These are phyloP conservation scores for Melierax canorus DNA, from an alignment of 2,113 vertebrate species.

Conservation along the genomic window DNA sequence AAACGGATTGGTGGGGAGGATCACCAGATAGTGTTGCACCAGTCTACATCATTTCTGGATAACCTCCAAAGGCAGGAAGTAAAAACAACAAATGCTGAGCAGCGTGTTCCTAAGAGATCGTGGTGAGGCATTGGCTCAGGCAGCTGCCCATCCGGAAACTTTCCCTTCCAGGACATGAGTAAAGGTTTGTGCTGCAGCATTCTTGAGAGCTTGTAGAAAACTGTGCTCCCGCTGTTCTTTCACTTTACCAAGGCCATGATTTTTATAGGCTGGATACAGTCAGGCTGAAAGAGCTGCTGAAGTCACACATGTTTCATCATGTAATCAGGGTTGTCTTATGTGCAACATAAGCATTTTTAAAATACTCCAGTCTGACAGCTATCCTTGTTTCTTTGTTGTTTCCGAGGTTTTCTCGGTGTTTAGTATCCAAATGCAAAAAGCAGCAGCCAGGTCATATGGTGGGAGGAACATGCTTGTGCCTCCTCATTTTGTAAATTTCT, in stretches of 20 bases:
- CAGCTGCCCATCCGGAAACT: not conserved
- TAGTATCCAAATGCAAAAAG: not conserved
- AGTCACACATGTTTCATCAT: not conserved
- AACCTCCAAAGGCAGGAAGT: conserved; percentile 3
- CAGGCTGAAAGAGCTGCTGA: not conserved
- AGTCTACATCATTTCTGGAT: not conserved
- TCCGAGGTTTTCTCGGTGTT: not conserved
- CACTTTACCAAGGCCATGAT: fast-evolving
- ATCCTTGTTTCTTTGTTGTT: not conserved
- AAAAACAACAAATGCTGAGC: not conserved
- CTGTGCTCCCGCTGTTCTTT: not conserved
- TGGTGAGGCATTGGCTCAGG: not conserved
- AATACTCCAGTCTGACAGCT: not conserved
- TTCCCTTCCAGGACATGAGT: not conserved
- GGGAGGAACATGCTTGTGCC: not conserved
- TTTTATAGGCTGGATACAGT: not conserved
- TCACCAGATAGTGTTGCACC: not conserved
- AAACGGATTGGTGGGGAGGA: not conserved
- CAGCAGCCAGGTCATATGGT: not conserved
- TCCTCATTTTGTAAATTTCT: not conserved
- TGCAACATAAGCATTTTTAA: not conserved
- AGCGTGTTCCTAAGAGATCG: not conserved
- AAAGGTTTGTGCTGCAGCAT: not conserved
- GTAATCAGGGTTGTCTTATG: not conserved
- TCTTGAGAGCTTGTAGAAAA: not conserved